Percentiles rank a stretch among this genome's conserved stretches.
Evolutionary conservation across 1,140 invertebrate genomes (phyloP).

Genomic region (Andricus grossulariae): DNA sequence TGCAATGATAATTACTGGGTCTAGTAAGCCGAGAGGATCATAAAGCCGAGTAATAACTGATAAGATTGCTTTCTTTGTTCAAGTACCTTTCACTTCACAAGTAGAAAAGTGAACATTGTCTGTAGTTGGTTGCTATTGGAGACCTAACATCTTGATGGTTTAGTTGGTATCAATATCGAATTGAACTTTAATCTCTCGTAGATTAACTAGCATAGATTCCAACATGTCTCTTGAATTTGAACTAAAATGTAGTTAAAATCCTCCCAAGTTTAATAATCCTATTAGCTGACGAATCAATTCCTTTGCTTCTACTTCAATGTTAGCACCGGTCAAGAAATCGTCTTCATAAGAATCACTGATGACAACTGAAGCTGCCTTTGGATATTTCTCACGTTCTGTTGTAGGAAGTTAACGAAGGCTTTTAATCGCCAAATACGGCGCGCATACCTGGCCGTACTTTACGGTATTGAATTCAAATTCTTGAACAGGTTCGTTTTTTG

Average conservation of each 20-base stretch:
- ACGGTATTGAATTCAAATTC: constrained; percentile 62
- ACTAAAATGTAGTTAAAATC: constrained; percentile 57
- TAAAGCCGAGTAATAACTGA: constrained; percentile 50
- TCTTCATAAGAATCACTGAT: constrained; percentile 60
- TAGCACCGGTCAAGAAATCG: too few relatives aligned
- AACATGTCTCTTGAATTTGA: constrained; percentile 38
- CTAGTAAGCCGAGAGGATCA: constrained; percentile 56
- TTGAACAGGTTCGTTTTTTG: constrained; percentile 38
- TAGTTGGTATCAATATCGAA: neutral
- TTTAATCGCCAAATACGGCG: constrained; percentile 54
- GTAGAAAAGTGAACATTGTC: neutral
- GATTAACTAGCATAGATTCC: neutral
- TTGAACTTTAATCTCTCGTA: neutral
- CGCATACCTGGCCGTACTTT: constrained; percentile 64
- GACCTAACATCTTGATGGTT: neutral
- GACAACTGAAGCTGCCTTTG: constrained; percentile 53
- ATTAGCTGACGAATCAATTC: too few relatives aligned
- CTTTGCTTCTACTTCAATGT: too few relatives aligned
- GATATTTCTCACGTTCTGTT: constrained; percentile 50
- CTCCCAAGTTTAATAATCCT: constrained; percentile 47
- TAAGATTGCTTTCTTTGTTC: constrained; percentile 37
- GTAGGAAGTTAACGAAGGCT: constrained; percentile 51
- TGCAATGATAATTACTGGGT: constrained; percentile 49
- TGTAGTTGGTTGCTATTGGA: constrained; percentile 28
- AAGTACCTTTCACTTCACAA: neutral